These are phyloP conservation scores for Perca fluviatilis DNA, from an alignment of 2,113 vertebrate genomes.

Conservation along the genomic window DNA sequence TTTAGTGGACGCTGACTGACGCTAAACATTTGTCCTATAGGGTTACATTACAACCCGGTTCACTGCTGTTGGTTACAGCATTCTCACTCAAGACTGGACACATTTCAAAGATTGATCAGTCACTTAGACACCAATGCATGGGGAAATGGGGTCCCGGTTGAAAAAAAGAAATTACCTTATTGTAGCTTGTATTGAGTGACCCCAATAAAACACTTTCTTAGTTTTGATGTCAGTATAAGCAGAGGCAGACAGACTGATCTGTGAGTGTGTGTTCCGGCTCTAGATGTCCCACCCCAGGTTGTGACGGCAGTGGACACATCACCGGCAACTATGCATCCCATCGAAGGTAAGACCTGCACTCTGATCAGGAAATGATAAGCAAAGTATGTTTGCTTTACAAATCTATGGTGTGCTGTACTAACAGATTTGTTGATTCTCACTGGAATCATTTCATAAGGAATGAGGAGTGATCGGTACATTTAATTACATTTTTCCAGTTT, in stretches of 20 bases:
- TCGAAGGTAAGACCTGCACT: slow-evolving; percentile 89
- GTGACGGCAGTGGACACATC: slow-evolving; percentile 98
- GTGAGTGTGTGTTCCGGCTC: slow-evolving; percentile 22
- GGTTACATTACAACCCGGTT: too few relatives aligned
- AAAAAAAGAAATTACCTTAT: too few relatives aligned
- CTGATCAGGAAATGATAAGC: not conserved
- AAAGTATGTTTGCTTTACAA: not conserved
- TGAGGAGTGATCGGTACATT: not conserved
- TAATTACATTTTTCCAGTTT: not conserved
- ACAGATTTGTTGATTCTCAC: slow-evolving; percentile 9
- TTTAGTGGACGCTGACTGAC: too few relatives aligned
- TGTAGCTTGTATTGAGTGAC: too few relatives aligned
- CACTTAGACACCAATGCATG: too few relatives aligned
- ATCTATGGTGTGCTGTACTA: not conserved
- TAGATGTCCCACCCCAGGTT: slow-evolving; percentile 98
- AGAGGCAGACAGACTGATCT: slow-evolving; percentile 1
- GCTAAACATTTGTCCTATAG: too few relatives aligned
- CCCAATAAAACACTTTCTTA: too few relatives aligned
- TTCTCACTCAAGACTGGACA: too few relatives aligned
- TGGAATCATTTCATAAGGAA: not conserved
- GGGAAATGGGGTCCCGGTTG: too few relatives aligned
- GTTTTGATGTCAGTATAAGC: not conserved
- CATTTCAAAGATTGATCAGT: too few relatives aligned
- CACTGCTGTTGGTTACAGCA: too few relatives aligned
- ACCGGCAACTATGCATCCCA: slow-evolving; percentile 99